Evolutionary conservation across 2,113 vertebrate species (phyloP).

Genomic region (Rhineura floridana): DNA sequence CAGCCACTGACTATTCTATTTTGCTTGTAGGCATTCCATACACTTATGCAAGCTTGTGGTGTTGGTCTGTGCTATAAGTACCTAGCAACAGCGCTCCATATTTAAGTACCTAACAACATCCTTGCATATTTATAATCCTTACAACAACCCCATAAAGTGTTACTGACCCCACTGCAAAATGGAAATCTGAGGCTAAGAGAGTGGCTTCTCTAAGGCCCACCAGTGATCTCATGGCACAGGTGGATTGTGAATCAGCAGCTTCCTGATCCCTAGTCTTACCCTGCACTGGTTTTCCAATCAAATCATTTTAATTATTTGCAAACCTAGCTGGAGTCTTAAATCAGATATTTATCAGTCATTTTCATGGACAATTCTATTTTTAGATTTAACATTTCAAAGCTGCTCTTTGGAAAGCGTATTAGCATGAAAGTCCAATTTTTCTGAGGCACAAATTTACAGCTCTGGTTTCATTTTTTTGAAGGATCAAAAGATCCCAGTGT

Average conservation of each 20-base stretch:
- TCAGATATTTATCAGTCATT: not conserved
- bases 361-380: slow-evolving; percentile 11
- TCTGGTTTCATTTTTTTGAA: not conserved
- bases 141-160: not conserved
- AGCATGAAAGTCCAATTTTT: slow-evolving; percentile 11
- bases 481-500: not conserved
- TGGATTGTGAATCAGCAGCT: not conserved
- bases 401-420: not conserved
- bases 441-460: not conserved
- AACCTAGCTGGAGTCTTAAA: not conserved
- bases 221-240: not conserved
- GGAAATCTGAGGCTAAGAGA: not conserved
- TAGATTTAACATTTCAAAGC: not conserved
- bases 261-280: not conserved
- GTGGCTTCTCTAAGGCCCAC: too few species aligned
- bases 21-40: too few species aligned
- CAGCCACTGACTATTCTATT: too few species aligned
- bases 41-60: too few species aligned
- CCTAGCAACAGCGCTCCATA: too few species aligned
- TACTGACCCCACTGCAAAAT: not conserved
- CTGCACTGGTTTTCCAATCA: not conserved
- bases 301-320: not conserved
- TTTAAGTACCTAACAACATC: too few species aligned
- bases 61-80: too few species aligned
- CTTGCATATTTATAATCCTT: not conserved